Conservation (phyloP, 2,113 vertebrate genomes). For the Prunella himalayana region DNA sequence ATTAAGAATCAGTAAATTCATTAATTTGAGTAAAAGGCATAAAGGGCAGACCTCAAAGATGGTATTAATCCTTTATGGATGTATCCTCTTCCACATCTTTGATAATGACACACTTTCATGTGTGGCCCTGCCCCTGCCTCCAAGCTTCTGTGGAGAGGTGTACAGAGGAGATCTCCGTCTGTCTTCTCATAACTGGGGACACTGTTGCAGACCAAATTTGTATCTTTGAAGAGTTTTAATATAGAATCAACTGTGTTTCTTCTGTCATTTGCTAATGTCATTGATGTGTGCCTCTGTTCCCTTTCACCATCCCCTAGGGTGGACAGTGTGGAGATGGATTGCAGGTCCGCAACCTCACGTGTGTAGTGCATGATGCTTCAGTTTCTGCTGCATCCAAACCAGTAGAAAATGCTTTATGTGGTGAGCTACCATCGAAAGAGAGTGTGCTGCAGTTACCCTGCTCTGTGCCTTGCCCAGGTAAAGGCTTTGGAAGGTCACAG, state of each 20-base stretch:
- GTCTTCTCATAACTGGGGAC: not conserved
- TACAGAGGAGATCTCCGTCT: not conserved
- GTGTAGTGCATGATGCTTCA: slow-evolving; percentile 80
- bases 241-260: not conserved
- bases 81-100: not conserved
- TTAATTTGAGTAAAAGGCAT: not conserved
- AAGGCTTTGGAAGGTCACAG: not conserved
- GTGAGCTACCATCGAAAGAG: slow-evolving; percentile 67
- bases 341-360: slow-evolving; percentile 81
- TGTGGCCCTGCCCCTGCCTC: not conserved
- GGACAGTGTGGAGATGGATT: slow-evolving; percentile 92
- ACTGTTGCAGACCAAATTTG: not conserved
- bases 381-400: slow-evolving; percentile 43
- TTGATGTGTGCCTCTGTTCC: not conserved
- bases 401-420: slow-evolving; percentile 77
- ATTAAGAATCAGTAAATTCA: not conserved
- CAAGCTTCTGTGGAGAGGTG: not conserved
- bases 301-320: slow-evolving; percentile 67
- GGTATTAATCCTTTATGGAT: not conserved
- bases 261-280: not conserved
- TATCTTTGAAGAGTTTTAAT: not conserved
- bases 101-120: not conserved
- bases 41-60: not conserved
- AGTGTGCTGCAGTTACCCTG: slow-evolving; percentile 79
- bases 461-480: slow-evolving; percentile 92